Evolutionary conservation across 2,888 invertebrate species (phyloP).

Genomic region (Monopis laevigella): DNA sequence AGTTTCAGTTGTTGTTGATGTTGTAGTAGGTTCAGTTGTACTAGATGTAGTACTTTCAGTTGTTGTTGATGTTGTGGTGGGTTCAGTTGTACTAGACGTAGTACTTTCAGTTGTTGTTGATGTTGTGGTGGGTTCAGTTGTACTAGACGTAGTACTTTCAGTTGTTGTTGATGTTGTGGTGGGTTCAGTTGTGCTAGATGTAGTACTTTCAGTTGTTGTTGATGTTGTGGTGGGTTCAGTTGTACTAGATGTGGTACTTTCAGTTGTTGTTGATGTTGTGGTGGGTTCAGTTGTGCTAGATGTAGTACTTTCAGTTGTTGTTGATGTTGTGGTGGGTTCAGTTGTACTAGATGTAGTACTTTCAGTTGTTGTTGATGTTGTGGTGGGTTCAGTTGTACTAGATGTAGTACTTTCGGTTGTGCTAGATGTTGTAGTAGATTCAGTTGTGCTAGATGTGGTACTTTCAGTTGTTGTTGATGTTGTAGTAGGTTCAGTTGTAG

Average conservation of each 20-base stretch:
- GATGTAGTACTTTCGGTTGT: too few relatives aligned
- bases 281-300: conserved; percentile 11
- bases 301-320: conserved; percentile 10
- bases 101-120: conserved; percentile 12
- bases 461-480: conserved; percentile 12
- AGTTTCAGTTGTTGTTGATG: not conserved
- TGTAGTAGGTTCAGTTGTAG: conserved; percentile 1
- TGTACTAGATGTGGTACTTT: not conserved
- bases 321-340: conserved; percentile 9
- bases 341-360: conserved; percentile 3
- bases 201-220: conserved; percentile 8
- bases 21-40: too few relatives aligned
- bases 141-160: not conserved
- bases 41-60: too few relatives aligned
- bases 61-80: conserved; percentile 10
- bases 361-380: not conserved
- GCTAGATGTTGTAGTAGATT: conserved; percentile 8
- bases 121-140: not conserved
- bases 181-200: conserved; percentile 4
- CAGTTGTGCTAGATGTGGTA: conserved; percentile 8
- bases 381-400: not conserved
- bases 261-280: not conserved
- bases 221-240: conserved; percentile 13
- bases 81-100: conserved; percentile 1
- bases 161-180: conserved; percentile 9